These are phyloP conservation scores for Luffia ferchaultella DNA, from an alignment of 2,888 invertebrate genomes.

Conservation along the genomic window DNA sequence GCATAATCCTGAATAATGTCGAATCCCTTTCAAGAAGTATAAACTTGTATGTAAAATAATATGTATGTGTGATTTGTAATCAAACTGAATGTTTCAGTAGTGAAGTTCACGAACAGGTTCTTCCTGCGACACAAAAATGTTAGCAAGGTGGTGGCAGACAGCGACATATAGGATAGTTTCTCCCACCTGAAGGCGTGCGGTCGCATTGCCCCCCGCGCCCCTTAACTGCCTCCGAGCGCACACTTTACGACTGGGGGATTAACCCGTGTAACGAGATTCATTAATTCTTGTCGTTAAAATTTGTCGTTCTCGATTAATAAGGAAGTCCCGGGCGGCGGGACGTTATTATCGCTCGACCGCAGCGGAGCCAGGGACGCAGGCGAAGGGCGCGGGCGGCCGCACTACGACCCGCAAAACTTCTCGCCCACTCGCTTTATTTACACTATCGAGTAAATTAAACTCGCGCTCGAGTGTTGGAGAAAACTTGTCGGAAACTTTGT, in stretches of 20 bases:
- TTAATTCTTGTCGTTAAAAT: conserved; percentile 70
- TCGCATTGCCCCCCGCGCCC: conserved; percentile 24
- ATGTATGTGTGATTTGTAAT: too few species aligned
- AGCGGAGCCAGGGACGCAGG: conserved; percentile 22
- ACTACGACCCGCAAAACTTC: conserved; percentile 45
- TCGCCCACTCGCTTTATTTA: conserved; percentile 63
- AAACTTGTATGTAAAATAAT: too few species aligned
- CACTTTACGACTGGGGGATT: conserved; percentile 65
- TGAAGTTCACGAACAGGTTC: neutral
- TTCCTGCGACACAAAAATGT: neutral
- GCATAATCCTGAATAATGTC: too few species aligned
- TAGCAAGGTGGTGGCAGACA: neutral
- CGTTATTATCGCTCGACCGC: conserved; percentile 64
- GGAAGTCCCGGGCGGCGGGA: conserved; percentile 54
- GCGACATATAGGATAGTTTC: conserved; percentile 6
- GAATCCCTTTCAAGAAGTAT: too few species aligned
- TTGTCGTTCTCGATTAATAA: conserved; percentile 69
- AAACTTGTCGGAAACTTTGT: conserved; percentile 66
- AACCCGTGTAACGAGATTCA: conserved; percentile 69
- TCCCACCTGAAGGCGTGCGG: conserved; percentile 17
- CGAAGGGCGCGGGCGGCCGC: conserved; percentile 26
- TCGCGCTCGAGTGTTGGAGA: conserved; percentile 60
- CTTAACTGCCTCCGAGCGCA: conserved; percentile 54
- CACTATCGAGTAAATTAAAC: conserved; percentile 69
- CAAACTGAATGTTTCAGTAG: too few species aligned